A percentile compares a stretch with the other conserved stretches of the same genome.
These are phyloP conservation scores for Heliopora coerulea DNA, from an alignment of 92 coral and sea anemone species.

Conservation along the genomic window DNA sequence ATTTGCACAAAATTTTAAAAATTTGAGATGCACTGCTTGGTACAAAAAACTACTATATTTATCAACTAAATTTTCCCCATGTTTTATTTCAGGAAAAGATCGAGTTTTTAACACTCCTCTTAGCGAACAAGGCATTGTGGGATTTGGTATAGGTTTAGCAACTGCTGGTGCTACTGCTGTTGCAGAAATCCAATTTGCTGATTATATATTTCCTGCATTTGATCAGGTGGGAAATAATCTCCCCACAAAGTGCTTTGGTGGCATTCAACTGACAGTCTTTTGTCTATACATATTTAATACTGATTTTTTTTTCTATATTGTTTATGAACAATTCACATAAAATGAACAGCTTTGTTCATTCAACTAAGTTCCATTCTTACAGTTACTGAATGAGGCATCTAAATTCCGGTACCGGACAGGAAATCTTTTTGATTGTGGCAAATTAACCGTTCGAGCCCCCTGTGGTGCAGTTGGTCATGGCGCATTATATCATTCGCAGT, in stretches of 20 bases:
- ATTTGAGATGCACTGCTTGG: too few relatives aligned
- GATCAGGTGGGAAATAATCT: conserved; percentile 88
- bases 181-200: conserved; percentile 99
- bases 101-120: conserved; percentile 95
- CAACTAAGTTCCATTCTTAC: not conserved
- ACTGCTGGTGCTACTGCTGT: conserved; percentile 95
- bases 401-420: conserved; percentile 95
- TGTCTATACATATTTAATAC: too few relatives aligned
- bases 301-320: too few relatives aligned
- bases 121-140: conserved; percentile 98
- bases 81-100: conserved; percentile 74
- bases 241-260: not conserved
- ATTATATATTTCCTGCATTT: conserved; percentile 95
- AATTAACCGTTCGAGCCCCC: conserved; percentile 93
- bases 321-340: too few relatives aligned
- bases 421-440: conserved; percentile 88
- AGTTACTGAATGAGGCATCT: conserved; percentile 89
- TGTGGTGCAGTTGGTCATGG: conserved; percentile 99
- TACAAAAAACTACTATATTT: too few relatives aligned
- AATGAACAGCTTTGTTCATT: too few relatives aligned
- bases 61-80: too few relatives aligned
- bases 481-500: conserved; percentile 95
- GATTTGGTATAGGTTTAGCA: conserved; percentile 96
- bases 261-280: too few relatives aligned
- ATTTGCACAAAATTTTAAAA: too few relatives aligned